These are phyloP conservation scores for Drosophila pseudotalamancana DNA, from an alignment of 2,888 invertebrate genomes.

Conservation along the genomic window DNA sequence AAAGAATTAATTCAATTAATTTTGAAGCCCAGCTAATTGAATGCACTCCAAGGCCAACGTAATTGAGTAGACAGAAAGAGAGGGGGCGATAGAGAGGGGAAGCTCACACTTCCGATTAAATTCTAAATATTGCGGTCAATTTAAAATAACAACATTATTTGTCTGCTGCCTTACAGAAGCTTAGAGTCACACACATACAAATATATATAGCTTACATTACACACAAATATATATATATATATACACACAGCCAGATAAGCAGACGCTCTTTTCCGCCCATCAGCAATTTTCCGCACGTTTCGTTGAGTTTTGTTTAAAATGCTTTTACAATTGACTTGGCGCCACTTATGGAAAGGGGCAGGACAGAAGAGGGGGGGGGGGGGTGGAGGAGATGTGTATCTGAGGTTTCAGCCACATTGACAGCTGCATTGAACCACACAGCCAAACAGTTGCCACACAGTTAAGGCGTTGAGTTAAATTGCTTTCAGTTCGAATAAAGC, in stretches of 20 bases:
- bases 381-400: neutral
- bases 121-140: conserved; percentile 43
- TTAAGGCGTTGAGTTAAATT: conserved; percentile 33
- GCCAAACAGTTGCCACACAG: neutral
- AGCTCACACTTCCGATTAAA: conserved; percentile 38
- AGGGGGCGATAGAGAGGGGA: neutral
- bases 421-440: conserved; percentile 24
- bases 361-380: neutral
- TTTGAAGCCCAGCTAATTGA: conserved; percentile 4
- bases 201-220: no score
- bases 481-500: conserved; percentile 14
- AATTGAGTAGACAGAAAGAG: conserved; percentile 2
- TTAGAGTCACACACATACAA: neutral
- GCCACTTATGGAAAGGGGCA: conserved; percentile 3
- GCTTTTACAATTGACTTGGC: conserved; percentile 52
- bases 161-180: neutral
- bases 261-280: conserved; percentile 60
- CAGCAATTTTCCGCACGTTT: conserved; percentile 71
- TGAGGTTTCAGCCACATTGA: conserved; percentile 19
- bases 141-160: conserved; percentile 58
- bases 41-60: conserved; percentile 2
- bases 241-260: conserved; percentile 8
- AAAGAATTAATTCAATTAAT: conserved; percentile 21
- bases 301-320: conserved; percentile 74
- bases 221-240: neutral